Conservation (phyloP, 2,888 invertebrate genomes). For the Rhamphomyia laevipes region DNA sequence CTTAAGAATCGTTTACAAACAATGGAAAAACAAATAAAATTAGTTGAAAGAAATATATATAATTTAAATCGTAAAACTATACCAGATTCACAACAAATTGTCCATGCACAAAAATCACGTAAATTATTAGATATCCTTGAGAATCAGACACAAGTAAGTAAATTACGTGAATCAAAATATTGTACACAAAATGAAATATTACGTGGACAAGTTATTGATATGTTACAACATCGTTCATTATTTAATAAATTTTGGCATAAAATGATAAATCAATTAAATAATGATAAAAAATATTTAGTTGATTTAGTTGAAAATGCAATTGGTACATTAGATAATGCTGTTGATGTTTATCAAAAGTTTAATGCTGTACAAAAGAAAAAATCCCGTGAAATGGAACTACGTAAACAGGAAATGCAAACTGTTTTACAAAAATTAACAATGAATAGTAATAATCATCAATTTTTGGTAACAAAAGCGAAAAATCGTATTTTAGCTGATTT, state of each 20-base stretch:
- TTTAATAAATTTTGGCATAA: slow-evolving; percentile 33
- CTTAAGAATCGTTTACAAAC: slow-evolving; percentile 26
- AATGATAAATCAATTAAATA: slow-evolving; percentile 29
- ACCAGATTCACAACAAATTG: slow-evolving; percentile 31
- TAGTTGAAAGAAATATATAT: slow-evolving; percentile 27
- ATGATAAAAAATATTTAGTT: slow-evolving; percentile 33
- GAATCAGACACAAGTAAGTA: slow-evolving; percentile 30
- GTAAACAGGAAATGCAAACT: slow-evolving; percentile 30
- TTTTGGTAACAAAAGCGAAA: slow-evolving; percentile 27
- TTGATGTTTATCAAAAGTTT: slow-evolving; percentile 31
- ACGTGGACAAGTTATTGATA: slow-evolving; percentile 26
- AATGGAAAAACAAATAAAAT: slow-evolving; percentile 28
- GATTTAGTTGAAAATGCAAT: slow-evolving; percentile 33
- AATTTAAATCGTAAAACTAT: slow-evolving; percentile 29
- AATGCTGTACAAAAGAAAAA: slow-evolving; percentile 25
- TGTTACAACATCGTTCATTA: slow-evolving; percentile 27
- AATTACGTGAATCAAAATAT: slow-evolving; percentile 30
- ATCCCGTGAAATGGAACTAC: slow-evolving; percentile 24
- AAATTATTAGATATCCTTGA: slow-evolving; percentile 28
- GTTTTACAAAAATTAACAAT: slow-evolving; percentile 29
- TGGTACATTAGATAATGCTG: slow-evolving; percentile 31
- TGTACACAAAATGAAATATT: slow-evolving; percentile 27
- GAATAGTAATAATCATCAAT: slow-evolving; percentile 26
- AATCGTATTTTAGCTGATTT: slow-evolving; percentile 25
- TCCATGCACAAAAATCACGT: slow-evolving; percentile 22